phyloP scores from a whole-genome alignment of 2,888 invertebrate genomes.

The Caenorhabditis sp. region DNA sequence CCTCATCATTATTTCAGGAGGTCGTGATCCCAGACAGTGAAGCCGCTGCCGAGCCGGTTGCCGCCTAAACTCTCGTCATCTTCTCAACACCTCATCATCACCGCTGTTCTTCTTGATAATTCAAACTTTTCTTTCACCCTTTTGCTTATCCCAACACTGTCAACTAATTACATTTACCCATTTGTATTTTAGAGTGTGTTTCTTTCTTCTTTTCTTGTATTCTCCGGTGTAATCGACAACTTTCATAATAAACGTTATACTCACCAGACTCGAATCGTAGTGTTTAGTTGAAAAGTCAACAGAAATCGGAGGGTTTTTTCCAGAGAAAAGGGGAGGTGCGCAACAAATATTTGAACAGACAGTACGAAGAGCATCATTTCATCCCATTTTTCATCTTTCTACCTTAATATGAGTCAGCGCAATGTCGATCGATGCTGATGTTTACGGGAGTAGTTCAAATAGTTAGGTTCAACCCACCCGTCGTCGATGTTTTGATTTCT shows the following conservation, averaged over 20 bases:
- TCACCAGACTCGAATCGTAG: conserved; percentile 2
- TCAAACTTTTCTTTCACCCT: conserved; percentile 25
- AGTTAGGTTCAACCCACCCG: too few relatives aligned
- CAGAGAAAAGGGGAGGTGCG: conserved; percentile 10
- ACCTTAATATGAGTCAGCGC: background rate
- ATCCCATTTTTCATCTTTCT: background rate
- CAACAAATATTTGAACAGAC: conserved; percentile 50
- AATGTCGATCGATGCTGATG: background rate
- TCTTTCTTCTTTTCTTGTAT: conserved; percentile 7
- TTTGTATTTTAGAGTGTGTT: conserved; percentile 47
- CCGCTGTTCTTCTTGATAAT: too few relatives aligned
- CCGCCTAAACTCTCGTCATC: conserved; percentile 28
- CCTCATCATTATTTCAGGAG: conserved; percentile 44
- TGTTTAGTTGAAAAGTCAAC: conserved; percentile 22
- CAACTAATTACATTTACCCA: background rate
- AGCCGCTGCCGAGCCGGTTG: conserved; percentile 51
- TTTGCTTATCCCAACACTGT: too few relatives aligned
- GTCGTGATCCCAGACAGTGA: conserved; percentile 59
- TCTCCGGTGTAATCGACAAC: conserved; percentile 42
- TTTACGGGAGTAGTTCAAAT: background rate
- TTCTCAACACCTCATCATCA: conserved; percentile 13
- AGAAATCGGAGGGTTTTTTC: conserved; percentile 15
- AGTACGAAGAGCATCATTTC: conserved; percentile 25
- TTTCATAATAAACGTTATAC: conserved; percentile 33
- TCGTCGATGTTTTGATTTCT: too few relatives aligned